Percentiles rank a stretch among this genome's conserved stretches.
These are phyloP conservation scores for Amiota minor DNA, from an alignment of 2,888 invertebrate species.

Conservation along the genomic window DNA sequence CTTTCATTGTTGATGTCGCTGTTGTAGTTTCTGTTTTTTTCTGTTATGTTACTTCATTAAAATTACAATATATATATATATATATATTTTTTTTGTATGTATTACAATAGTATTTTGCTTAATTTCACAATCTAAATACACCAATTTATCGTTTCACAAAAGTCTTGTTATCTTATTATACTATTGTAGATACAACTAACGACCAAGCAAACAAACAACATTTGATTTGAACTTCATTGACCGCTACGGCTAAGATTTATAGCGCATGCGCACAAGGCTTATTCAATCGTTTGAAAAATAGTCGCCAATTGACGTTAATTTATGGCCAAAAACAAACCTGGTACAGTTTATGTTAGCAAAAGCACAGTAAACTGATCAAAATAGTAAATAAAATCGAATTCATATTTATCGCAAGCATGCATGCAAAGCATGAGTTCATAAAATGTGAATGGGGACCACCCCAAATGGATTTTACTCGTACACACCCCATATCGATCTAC, in stretches of 20 bases:
- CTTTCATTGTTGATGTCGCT: no score
- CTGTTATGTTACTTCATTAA: conserved; percentile 48
- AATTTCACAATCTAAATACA: conserved; percentile 62
- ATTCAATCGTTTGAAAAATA: conserved; percentile 40
- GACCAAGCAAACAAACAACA: conserved; percentile 11
- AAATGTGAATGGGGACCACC: conserved; percentile 23
- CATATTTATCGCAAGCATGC: conserved; percentile 11
- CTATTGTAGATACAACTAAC: conserved; percentile 28
- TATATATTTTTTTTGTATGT: conserved; percentile 16
- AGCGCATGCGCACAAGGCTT: conserved; percentile 56
- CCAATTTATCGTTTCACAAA: conserved; percentile 12
- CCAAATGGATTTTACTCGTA: not conserved
- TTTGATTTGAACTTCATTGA: conserved; percentile 60
- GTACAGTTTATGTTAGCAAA: conserved; percentile 30
- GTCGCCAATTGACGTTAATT: conserved; percentile 66
- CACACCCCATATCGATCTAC: conserved; percentile 16
- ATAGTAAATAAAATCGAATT: not conserved
- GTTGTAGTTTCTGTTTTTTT: no score
- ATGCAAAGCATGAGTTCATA: not conserved
- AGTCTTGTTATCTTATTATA: conserved; percentile 1
- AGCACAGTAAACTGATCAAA: not conserved
- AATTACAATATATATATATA: conserved; percentile 51
- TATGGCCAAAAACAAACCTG: conserved; percentile 49
- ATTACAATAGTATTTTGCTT: conserved; percentile 58
- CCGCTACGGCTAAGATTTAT: conserved; percentile 61